phyloP scores from a whole-genome alignment of 2,113 vertebrate species.

The Petrocephalus microphthalmus region DNA sequence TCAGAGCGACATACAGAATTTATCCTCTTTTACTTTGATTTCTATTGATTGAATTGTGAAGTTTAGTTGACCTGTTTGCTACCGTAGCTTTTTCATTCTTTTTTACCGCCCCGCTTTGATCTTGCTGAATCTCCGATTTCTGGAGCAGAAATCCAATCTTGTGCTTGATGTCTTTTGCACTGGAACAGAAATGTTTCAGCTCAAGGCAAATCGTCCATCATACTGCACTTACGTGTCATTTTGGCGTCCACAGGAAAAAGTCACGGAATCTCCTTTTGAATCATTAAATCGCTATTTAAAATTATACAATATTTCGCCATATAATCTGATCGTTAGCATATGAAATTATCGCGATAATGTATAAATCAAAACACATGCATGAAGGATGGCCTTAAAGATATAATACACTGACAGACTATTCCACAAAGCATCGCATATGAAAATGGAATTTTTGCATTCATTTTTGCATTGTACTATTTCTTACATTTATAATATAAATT shows the following conservation, averaged over 20 bases:
- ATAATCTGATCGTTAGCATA: not conserved
- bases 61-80: slow-evolving; percentile 66
- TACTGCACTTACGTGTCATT: not conserved
- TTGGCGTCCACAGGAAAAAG: not conserved
- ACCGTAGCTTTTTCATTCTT: slow-evolving; percentile 61
- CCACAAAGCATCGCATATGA: not conserved
- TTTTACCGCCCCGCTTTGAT: slow-evolving; percentile 56
- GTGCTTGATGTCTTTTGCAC: slow-evolving; percentile 90
- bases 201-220: not conserved
- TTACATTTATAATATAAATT: not conserved
- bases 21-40: not conserved
- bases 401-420: not conserved
- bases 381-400: not conserved
- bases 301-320: not conserved
- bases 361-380: not conserved
- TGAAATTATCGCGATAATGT: not conserved
- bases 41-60: not conserved
- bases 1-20: not conserved
- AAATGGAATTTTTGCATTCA: not conserved
- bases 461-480: not conserved
- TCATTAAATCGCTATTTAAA: not conserved
- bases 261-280: not conserved
- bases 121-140: slow-evolving; percentile 69
- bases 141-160: slow-evolving; percentile 81
- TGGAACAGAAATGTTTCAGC: slow-evolving; percentile 36